phyloP scores from a whole-genome alignment of 2,113 vertebrate genomes.

The Rattus rattus region DNA sequence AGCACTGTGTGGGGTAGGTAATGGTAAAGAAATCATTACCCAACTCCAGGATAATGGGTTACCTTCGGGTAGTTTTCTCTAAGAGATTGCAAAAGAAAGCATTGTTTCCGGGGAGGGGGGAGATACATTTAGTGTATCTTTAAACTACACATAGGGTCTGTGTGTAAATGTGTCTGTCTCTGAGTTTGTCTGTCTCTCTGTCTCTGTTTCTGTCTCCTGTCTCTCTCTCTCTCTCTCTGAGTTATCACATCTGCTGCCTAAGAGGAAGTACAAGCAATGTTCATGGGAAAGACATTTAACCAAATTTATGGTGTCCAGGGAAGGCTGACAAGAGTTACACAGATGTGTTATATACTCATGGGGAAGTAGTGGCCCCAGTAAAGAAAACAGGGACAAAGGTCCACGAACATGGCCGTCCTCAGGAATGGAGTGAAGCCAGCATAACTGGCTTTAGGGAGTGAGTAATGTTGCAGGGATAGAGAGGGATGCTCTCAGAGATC shows the following conservation, averaged over 20 bases:
- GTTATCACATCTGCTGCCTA: not conserved
- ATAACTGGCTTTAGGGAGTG: not conserved
- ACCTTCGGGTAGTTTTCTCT: not conserved
- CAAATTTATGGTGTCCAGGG: not conserved
- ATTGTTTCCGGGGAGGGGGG: not conserved
- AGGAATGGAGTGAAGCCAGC: not conserved
- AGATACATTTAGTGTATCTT: not conserved
- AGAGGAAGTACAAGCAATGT: not conserved
- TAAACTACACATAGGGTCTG: not conserved
- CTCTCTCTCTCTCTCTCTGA: not conserved
- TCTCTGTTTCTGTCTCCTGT: too few relatives aligned
- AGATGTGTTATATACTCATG: not conserved
- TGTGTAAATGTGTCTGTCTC: too few relatives aligned
- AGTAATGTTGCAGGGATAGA: not conserved
- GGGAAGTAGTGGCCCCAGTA: not conserved
- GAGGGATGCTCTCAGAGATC: not conserved
- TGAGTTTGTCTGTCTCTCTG: too few relatives aligned
- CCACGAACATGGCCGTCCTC: not conserved
- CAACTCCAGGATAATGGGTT: constrained; percentile 13
- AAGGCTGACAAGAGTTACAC: not conserved
- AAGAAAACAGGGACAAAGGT: not conserved
- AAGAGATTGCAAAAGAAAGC: not conserved
- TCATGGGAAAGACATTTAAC: not conserved
- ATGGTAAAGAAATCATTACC: not conserved
- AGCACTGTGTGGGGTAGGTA: not conserved